Evolutionary conservation across 2,888 invertebrate species (phyloP), one percentile per base, ranked within the genome.

Genomic region (Plemyria rubiginata): DNA sequence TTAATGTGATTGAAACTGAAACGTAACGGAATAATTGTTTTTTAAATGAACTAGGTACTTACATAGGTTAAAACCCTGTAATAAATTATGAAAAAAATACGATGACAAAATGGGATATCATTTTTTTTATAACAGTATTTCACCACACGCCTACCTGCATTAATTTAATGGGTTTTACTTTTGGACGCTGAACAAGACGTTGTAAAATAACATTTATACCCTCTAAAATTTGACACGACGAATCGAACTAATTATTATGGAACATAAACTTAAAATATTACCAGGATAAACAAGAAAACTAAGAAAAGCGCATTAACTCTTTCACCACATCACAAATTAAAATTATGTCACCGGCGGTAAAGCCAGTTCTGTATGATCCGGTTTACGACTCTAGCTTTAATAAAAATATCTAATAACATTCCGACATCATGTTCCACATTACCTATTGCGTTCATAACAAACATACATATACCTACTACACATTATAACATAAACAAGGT

Each of bases 381-480:
- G 70, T 90, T 90, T 88, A 88, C 80, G 86, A 86, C 81, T 78
- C 65, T 70, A 80, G 78, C 82, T 85, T 82, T 82, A 84, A 89
- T 88, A 88, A 88, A 87, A 88, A 84, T 85, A 74, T 86, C 81
- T 87, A 85, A 87, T 88, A 86, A 85, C 86, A 87, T 89, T 88
- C 87, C 87, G 56, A 75, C 81, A 74, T 79, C 81, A 66, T 86
- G 85, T 85, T 79, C 77, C 76, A 77, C 71, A 78, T 82, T 75
- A 79, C 75, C 75, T 77, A 68, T 69, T 72, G 68, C 80, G 79
- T 84, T 85, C 85, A 88, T 85, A 81, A 83, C 82, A 84, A 83
- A 73, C 74, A 75, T 11, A 54, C 48, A 36, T 76, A 79, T 72
- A 77, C n/a, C n/a, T n/a, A n/a, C n/a, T n/a, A 76, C 22, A 22